Evolutionary conservation across 2,113 vertebrate species (phyloP).

Genomic region (Ctenomys sociabilis): DNA sequence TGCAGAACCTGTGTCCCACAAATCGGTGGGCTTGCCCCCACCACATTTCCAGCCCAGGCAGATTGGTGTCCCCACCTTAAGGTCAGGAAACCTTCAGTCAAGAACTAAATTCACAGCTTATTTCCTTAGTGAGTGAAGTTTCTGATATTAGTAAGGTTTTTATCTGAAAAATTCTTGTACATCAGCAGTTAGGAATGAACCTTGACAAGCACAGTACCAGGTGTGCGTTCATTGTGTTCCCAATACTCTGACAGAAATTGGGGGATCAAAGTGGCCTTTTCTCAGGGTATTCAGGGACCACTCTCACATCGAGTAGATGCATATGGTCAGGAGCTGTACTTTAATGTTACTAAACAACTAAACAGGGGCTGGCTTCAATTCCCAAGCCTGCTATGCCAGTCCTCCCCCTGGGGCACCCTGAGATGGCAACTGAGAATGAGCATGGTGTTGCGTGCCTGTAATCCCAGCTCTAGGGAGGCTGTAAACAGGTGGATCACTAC

Average conservation of each 20-base stretch:
- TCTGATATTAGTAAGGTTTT: background rate
- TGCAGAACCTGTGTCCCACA: background rate
- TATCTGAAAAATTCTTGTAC: background rate
- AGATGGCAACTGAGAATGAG: too few species aligned
- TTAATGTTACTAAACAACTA: too few species aligned
- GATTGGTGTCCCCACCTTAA: background rate
- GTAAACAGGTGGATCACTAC: too few species aligned
- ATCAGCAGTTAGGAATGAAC: background rate
- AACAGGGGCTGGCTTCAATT: too few species aligned
- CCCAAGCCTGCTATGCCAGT: too few species aligned
- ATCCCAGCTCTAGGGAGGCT: too few species aligned
- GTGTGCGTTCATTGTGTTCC: background rate
- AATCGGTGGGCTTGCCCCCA: accelerated
- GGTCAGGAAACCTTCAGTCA: background rate
- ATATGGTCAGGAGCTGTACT: background rate
- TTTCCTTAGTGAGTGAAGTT: background rate
- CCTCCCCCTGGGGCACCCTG: too few species aligned
- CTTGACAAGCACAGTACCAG: background rate
- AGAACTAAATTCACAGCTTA: background rate
- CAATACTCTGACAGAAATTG: background rate
- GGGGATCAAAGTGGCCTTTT: background rate
- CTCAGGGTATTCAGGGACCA: background rate
- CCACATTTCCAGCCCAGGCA: background rate
- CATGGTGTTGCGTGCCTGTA: too few species aligned
- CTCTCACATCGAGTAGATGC: background rate